These are phyloP conservation scores for Hetaerina americana DNA, from an alignment of 1,140 invertebrate species.

Conservation along the genomic window DNA sequence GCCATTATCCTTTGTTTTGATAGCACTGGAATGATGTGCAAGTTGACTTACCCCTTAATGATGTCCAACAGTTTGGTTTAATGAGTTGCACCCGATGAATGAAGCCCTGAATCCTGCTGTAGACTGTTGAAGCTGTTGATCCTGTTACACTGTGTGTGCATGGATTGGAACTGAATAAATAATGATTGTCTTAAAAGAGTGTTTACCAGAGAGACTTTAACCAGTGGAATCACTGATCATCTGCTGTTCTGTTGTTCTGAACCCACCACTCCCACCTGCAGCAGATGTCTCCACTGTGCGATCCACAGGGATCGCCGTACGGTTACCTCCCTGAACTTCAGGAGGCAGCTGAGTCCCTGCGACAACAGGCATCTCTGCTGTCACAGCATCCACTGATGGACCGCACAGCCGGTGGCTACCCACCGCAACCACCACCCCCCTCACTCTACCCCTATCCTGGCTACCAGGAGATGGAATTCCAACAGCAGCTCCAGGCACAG, in stretches of 20 bases:
- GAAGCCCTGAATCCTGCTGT: too few relatives aligned
- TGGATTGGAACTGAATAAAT: too few relatives aligned
- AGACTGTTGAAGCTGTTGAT: too few relatives aligned
- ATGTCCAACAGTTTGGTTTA: too few relatives aligned
- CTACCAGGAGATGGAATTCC: conserved; percentile 21
- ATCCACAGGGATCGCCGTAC: conserved; percentile 20
- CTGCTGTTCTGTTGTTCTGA: conserved; percentile 17
- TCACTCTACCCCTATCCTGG: conserved; percentile 24
- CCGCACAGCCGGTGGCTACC: conserved; percentile 4
- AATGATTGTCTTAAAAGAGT: too few relatives aligned
- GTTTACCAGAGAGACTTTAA: too few relatives aligned
- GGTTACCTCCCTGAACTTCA: conserved; percentile 22
- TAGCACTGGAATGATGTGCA: too few relatives aligned
- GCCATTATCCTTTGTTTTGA: too few relatives aligned
- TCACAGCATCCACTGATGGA: conserved; percentile 18
- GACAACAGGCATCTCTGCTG: conserved; percentile 17
- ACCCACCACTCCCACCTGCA: not conserved
- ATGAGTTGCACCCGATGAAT: too few relatives aligned
- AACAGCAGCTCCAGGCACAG: conserved; percentile 22
- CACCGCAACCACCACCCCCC: conserved; percentile 16
- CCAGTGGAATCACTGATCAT: too few relatives aligned
- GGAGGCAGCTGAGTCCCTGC: conserved; percentile 14
- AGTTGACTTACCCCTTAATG: too few relatives aligned
- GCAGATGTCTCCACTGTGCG: conserved; percentile 17
- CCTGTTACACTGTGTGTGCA: too few relatives aligned